phyloP scores from a whole-genome alignment of 2,888 invertebrate species.

The Kuschelorhynchus macadamiae region DNA sequence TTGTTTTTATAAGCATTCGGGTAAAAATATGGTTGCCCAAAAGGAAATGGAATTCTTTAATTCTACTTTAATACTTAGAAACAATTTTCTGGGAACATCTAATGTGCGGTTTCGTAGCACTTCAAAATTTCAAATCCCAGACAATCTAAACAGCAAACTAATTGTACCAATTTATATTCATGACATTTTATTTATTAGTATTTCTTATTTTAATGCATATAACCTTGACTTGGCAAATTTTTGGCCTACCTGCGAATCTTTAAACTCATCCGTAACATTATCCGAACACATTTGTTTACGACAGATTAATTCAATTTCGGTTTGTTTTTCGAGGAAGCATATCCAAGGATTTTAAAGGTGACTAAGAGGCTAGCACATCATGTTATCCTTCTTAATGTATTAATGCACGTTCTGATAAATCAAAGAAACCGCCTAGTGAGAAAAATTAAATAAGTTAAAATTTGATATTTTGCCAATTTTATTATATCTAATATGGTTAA shows the following conservation, averaged over 20 bases:
- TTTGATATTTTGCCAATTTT: too few relatives aligned
- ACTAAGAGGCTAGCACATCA: neutral
- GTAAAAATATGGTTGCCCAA: too few relatives aligned
- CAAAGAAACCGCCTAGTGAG: constrained; percentile 7
- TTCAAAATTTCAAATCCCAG: constrained; percentile 2
- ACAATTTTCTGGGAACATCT: too few relatives aligned
- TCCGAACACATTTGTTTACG: constrained; percentile 11
- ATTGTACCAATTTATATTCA: constrained; percentile 16
- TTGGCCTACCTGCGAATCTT: constrained; percentile 3
- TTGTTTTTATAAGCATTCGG: too few relatives aligned
- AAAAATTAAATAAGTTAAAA: too few relatives aligned
- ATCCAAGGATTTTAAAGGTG: neutral
- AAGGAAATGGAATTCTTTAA: too few relatives aligned
- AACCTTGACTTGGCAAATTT: constrained; percentile 8
- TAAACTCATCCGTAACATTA: too few relatives aligned
- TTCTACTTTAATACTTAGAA: too few relatives aligned
- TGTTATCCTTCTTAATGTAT: neutral
- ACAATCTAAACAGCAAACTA: constrained; percentile 14
- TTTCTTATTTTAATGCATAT: constrained; percentile 7
- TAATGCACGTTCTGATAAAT: neutral
- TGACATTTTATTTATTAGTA: neutral
- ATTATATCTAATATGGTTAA: too few relatives aligned
- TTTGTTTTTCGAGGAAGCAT: neutral
- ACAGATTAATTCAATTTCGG: constrained; percentile 5
- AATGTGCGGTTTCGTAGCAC: too few relatives aligned